Conservation (phyloP, 2,888 invertebrate species). For the Hypercompe scribonia region DNA sequence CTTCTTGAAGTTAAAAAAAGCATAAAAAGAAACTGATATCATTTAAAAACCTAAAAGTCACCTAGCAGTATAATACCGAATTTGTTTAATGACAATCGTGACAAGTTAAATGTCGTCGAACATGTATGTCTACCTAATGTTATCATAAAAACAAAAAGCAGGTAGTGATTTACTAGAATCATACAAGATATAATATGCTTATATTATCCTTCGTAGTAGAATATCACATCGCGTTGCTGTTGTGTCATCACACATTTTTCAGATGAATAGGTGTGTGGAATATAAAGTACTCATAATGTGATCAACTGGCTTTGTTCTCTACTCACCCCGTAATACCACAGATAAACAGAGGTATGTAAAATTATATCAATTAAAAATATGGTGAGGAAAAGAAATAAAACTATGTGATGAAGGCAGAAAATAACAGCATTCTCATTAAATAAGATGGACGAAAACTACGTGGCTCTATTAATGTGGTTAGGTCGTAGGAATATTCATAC, state of each 20-base stretch:
- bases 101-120: not conserved
- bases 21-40: not conserved
- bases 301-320: constrained; percentile 46
- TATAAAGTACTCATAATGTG: constrained; percentile 51
- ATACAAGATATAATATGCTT: constrained; percentile 25
- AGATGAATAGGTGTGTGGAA: constrained; percentile 35
- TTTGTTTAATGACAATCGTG: not conserved
- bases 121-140: not conserved
- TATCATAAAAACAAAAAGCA: not conserved
- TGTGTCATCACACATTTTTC: constrained; percentile 4
- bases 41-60: not conserved
- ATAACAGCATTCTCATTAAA: not conserved
- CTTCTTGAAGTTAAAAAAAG: no score
- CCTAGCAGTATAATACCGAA: not conserved
- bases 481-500: not conserved
- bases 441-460: not conserved
- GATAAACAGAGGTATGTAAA: not conserved
- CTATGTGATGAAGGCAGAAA: not conserved
- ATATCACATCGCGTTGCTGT: constrained; percentile 11
- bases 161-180: not conserved
- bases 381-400: not conserved
- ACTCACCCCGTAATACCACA: constrained; percentile 7
- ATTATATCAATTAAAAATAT: not conserved
- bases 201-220: constrained; percentile 13
- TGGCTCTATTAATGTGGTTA: not conserved